These are phyloP conservation scores for Reinhardtius hippoglossoides DNA, from an alignment of 2,113 vertebrate species.

Conservation along the genomic window DNA sequence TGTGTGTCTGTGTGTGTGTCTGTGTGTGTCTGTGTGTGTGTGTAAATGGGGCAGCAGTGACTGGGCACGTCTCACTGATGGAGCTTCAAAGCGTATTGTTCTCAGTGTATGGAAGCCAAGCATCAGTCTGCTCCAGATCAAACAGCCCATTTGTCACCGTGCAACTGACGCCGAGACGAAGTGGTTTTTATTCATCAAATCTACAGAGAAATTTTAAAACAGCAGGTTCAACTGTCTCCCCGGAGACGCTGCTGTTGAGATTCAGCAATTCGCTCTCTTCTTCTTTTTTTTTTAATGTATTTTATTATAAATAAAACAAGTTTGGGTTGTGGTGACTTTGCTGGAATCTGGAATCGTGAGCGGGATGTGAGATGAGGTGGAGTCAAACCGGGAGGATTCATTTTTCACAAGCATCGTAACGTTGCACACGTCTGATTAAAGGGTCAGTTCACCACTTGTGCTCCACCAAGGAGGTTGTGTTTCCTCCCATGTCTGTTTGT, in stretches of 20 bases:
- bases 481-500: no score
- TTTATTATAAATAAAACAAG: conserved; percentile 1
- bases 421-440: no score
- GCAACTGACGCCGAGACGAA: conserved; percentile 32
- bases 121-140: conserved; percentile 55
- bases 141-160: conserved; percentile 58
- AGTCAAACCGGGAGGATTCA: not conserved
- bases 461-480: no score
- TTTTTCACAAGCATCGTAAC: not conserved
- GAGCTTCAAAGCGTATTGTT: conserved; percentile 61
- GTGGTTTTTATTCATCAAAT: conserved; percentile 59
- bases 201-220: conserved; percentile 50
- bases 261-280: conserved; percentile 1
- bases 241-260: conserved; percentile 40
- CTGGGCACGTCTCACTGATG: conserved; percentile 44
- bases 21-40: not conserved
- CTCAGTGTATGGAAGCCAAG: conserved; percentile 46
- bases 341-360: conserved; percentile 23
- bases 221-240: conserved; percentile 26
- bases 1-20: not conserved
- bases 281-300: conserved; percentile 20
- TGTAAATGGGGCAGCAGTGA: conserved; percentile 46
- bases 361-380: conserved; percentile 13
- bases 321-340: conserved; percentile 5
- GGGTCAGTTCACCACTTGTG: no score